Base-by-base conservation (phyloP, 1,140 invertebrate genomes). In the Cyclina sinensis region DNA sequence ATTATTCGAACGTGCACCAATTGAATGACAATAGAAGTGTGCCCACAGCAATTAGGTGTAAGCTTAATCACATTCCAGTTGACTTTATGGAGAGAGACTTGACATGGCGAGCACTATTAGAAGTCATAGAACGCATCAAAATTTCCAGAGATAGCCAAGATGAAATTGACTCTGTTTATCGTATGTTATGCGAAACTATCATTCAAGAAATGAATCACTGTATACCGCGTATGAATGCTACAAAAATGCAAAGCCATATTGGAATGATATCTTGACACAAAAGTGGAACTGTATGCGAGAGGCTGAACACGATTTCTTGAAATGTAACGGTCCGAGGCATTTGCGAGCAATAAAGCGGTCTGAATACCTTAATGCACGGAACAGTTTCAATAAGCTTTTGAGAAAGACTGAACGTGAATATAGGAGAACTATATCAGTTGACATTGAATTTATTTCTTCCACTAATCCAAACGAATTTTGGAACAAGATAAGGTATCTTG, bases 381-480 rank as follows among this genome's bases (percentile, higher is more conserved):
- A 87, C 18, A 73, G 4, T 24, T 88, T 91, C 46, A 83, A 91
- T 37, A 86, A 46, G 54, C 16, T 12, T 21, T 18, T 89, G 9
- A 57, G 79, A 37, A 4, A 59, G 24, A 51, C 57, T 21, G 88
- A 91, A 68, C 35, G 90, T 4, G 16, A 35, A 43, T 87, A 91
- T 32, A 78, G 68, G 54, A 32, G 35, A 37, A 57, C 30, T n/a
- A 30, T 21, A 9, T 30, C 59, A 14, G 18, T 43, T 27, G 48
- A 87, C 48, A 91, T 91, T 1, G 90, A 90, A 46, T 37, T 21
- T 43, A 51, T 91, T 37, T 46, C 39, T 0, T 88, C 70, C 0
- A 83, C 30, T 2, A 73, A 89, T 43, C 90, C 90, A 3, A 83
- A 80, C 12, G 83, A 89, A 32, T 91, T 91, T 43, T 91, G 90